These are phyloP conservation scores for Antechinus stuartii DNA, from an alignment of 2,113 vertebrate genomes.

Conservation along the genomic window DNA sequence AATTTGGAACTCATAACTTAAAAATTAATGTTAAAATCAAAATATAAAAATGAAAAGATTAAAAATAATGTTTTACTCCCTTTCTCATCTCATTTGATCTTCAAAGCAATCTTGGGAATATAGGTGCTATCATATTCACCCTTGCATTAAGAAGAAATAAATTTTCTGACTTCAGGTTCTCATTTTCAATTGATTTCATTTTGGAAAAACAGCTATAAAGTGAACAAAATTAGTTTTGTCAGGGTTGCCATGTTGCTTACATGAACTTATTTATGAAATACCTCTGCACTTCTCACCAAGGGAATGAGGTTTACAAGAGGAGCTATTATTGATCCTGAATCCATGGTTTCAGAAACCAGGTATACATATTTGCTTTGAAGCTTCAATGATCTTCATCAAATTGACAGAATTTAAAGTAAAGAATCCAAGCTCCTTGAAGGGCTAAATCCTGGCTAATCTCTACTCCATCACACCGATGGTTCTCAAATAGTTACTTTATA, in stretches of 20 bases:
- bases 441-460: neutral
- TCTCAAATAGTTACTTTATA: neutral
- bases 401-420: neutral
- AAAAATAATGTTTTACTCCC: no score
- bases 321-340: neutral
- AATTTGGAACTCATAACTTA: no score
- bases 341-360: conserved; percentile 4
- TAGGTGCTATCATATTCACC: neutral
- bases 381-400: neutral
- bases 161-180: neutral
- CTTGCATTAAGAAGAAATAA: neutral
- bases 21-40: no score
- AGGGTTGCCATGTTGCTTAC: neutral
- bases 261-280: neutral
- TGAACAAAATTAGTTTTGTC: neutral
- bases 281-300: neutral
- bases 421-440: neutral
- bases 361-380: neutral
- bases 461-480: neutral
- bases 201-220: neutral
- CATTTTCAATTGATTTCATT: neutral
- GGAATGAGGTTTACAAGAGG: neutral
- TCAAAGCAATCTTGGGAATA: neutral
- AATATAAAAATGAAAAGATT: neutral
- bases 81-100: neutral